phyloP scores from a whole-genome alignment of 2,888 invertebrate species.

The Ectemnius continuus region DNA sequence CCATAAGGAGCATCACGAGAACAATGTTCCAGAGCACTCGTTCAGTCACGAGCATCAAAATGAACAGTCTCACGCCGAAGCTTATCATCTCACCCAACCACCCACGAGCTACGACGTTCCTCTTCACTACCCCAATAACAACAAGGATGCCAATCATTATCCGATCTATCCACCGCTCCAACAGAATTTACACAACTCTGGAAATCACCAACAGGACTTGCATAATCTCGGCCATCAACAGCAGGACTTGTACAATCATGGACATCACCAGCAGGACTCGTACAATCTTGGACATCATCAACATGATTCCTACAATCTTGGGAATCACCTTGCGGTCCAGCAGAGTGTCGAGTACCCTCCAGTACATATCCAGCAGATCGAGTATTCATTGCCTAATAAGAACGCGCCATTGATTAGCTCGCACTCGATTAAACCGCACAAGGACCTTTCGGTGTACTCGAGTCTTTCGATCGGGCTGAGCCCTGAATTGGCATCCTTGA shows the following conservation, averaged over 20 bases:
- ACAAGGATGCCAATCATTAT: conserved; percentile 14
- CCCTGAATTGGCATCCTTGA: conserved; percentile 49
- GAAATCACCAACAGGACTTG: too few species aligned
- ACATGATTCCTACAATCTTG: conserved; percentile 11
- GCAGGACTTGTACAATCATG: too few species aligned
- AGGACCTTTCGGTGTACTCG: conserved; percentile 46
- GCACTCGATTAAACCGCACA: conserved; percentile 3
- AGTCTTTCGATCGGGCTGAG: conserved; percentile 41
- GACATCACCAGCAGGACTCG: too few species aligned
- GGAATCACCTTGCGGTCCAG: conserved; percentile 28
- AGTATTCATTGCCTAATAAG: conserved; percentile 32
- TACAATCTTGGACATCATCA: background rate
- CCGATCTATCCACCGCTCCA: conserved; percentile 21
- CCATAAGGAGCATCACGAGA: conserved; percentile 20
- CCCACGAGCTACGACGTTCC: conserved; percentile 33
- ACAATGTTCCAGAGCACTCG: conserved; percentile 15
- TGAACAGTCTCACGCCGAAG: conserved; percentile 11
- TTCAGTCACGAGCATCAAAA: conserved; percentile 28
- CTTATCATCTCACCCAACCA: conserved; percentile 35
- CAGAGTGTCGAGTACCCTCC: conserved; percentile 47
- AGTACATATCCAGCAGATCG: conserved; percentile 38
- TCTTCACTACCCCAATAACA: conserved; percentile 22
- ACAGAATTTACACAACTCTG: too few species aligned
- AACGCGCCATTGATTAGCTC: conserved; percentile 20
- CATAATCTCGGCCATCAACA: too few species aligned